Base-by-base conservation (phyloP, 2,113 vertebrate species). In the Puma concolor region DNA sequence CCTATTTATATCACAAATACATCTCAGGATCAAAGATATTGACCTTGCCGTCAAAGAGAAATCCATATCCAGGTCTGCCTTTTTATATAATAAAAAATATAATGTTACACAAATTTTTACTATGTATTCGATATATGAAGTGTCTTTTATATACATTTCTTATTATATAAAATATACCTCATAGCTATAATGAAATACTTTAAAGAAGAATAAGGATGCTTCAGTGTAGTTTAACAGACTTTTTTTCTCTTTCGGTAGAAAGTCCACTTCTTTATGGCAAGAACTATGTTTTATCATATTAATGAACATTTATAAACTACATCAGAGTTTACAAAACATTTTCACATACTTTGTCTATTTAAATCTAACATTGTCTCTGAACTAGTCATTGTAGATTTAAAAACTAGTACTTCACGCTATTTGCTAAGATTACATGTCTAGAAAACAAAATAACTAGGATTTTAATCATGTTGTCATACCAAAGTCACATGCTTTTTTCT, bases 1-100 rank as follows among this genome's bases (percentile, higher is more conserved):
- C 31, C 44, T 94, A 25, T 97, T 82, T 92, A 33, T 69, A 93
- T 86, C 36, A 71, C 69, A 93, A 94, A 94, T 91, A 60, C 5
- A 77, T 84, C 48, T 21, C n/a, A 87, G 13, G 29, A 85, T 97
- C 57, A 97, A 69, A 90, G 29, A 15, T 33, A 81, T 2, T 29
- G 13, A 85, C 74, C 64, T 91, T 92, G 5, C 27, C 4, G 12
- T 95, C 52, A 87, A 97, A 91, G 17, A 91, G 12, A 79, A 81
- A 29, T 44, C 48, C 69, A 0, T 4, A 77, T 80, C 41, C 21
- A 92, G 38, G 67, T 36, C 14, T 82, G 1, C 54, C 23, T 13
- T 69, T 94, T 66, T 67, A 77, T 83, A 63, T 71, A 69, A 69
- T 25, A 48, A 83, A 94, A 77, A 60, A 48, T 60, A 25, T 31